Percentiles rank a stretch among this genome's conserved stretches.
Evolutionary conservation across 2,888 invertebrate genomes (phyloP).

Genomic region (Boloria euphrosyne): DNA sequence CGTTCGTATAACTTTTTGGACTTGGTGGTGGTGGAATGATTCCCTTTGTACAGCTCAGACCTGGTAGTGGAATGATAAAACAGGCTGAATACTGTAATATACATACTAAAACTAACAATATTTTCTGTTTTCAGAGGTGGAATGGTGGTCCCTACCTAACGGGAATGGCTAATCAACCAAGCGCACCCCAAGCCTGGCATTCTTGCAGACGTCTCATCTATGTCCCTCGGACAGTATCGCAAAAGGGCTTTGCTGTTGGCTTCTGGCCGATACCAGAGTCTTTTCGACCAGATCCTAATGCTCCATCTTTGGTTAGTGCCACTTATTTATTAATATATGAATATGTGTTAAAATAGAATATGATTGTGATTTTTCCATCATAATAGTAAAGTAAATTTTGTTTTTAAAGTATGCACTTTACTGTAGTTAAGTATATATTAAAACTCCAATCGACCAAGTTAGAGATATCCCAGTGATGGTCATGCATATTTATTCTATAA

Average conservation of each 20-base stretch:
- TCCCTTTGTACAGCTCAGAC: too few species aligned
- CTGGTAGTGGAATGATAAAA: too few species aligned
- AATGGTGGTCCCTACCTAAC: conserved; percentile 72
- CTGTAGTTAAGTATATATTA: not conserved
- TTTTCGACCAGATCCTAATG: conserved; percentile 97
- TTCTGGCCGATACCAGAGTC: conserved; percentile 99
- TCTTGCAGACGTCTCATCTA: conserved; percentile 93
- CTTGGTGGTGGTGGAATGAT: too few species aligned
- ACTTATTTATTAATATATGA: not conserved
- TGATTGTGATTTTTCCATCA: too few species aligned
- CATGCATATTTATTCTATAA: conserved; percentile 18
- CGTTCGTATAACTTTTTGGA: too few species aligned
- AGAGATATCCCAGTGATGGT: conserved; percentile 13
- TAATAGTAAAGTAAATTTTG: too few species aligned
- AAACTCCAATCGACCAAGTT: conserved; percentile 14
- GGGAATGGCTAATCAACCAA: conserved; percentile 60
- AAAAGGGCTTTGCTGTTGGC: conserved; percentile 95
- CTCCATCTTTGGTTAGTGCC: conserved; percentile 87
- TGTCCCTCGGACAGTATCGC: conserved; percentile 94
- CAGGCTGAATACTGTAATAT: too few species aligned
- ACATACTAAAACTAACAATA: not conserved
- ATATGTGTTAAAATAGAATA: too few species aligned
- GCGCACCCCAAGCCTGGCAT: conserved; percentile 91
- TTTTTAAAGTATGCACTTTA: not conserved
- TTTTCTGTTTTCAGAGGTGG: conserved; percentile 62